phyloP scores from a whole-genome alignment of 1,140 invertebrate species.

The Drosophila albomicans region DNA sequence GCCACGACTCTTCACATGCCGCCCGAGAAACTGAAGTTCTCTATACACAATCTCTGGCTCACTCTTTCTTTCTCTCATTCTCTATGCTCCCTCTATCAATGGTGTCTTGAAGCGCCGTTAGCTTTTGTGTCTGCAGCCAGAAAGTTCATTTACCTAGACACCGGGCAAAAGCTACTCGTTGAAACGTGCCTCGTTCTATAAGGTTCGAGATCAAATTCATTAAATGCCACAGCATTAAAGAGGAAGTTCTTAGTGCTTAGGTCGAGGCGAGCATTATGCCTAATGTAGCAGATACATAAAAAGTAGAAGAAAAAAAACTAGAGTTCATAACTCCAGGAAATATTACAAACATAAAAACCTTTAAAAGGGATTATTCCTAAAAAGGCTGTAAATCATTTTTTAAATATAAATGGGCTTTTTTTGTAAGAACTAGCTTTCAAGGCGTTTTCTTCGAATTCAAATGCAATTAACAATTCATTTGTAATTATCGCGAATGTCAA shows the following conservation, averaged over 20 bases:
- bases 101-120: conserved; percentile 64
- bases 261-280: conserved; percentile 5
- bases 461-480: conserved; percentile 18
- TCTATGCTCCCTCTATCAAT: conserved; percentile 16
- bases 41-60: neutral
- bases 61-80: neutral
- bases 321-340: conserved; percentile 12
- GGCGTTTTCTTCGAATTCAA: neutral
- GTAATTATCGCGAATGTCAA: conserved; percentile 38
- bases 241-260: conserved; percentile 29
- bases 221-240: conserved; percentile 41
- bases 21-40: conserved; percentile 1
- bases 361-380: too few relatives aligned
- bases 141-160: conserved; percentile 73
- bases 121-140: conserved; percentile 61
- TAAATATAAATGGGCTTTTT: neutral
- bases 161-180: conserved; percentile 17
- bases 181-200: conserved; percentile 62
- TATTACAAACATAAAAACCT: neutral
- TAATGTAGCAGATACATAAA: neutral
- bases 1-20: conserved; percentile 11
- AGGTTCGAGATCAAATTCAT: conserved; percentile 50
- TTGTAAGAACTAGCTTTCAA: neutral
- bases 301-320: neutral
- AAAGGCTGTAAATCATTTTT: neutral